phyloP scores from a whole-genome alignment of 2,797 vertebrate genomes.

The Phataginus tetradactyla region DNA sequence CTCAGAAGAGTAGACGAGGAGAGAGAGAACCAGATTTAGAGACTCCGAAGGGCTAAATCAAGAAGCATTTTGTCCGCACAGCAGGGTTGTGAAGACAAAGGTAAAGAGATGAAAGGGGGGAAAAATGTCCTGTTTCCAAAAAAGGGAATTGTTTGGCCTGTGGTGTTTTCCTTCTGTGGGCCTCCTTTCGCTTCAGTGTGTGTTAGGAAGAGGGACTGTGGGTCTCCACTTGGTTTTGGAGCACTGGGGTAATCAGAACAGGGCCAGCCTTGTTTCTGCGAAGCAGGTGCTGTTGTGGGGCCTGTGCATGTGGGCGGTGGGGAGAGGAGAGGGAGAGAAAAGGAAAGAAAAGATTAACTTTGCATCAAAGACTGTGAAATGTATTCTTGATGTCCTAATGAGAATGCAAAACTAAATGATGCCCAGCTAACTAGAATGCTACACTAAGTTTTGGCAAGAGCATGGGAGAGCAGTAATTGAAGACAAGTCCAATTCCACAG shows the following conservation, averaged over 20 bases:
- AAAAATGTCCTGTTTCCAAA: background rate
- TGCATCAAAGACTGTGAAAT: conserved; percentile 40
- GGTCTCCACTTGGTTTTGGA: conserved; percentile 50
- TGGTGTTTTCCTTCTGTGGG: conserved; percentile 45
- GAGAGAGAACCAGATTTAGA: background rate
- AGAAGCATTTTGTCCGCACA: background rate
- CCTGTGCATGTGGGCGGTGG: background rate
- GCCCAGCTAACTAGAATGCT: background rate
- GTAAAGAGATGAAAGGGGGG: background rate
- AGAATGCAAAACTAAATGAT: conserved; percentile 30
- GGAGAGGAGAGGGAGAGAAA: background rate
- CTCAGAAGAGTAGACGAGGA: background rate
- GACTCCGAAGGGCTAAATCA: conserved; percentile 12
- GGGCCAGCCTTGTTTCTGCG: conserved; percentile 74
- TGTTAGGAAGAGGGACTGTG: conserved; percentile 48
- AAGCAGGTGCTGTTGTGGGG: conserved; percentile 73
- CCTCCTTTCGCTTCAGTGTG: conserved; percentile 36
- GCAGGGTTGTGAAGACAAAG: background rate
- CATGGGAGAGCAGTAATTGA: background rate
- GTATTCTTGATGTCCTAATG: background rate
- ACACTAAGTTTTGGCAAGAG: conserved; percentile 7
- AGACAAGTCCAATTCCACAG: background rate
- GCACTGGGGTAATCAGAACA: conserved; percentile 69
- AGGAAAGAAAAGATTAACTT: conserved; percentile 49
- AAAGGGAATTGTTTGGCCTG: conserved; percentile 35